phyloP scores from a whole-genome alignment of 2,888 invertebrate genomes.

The Melikaiella ostensackeni region DNA sequence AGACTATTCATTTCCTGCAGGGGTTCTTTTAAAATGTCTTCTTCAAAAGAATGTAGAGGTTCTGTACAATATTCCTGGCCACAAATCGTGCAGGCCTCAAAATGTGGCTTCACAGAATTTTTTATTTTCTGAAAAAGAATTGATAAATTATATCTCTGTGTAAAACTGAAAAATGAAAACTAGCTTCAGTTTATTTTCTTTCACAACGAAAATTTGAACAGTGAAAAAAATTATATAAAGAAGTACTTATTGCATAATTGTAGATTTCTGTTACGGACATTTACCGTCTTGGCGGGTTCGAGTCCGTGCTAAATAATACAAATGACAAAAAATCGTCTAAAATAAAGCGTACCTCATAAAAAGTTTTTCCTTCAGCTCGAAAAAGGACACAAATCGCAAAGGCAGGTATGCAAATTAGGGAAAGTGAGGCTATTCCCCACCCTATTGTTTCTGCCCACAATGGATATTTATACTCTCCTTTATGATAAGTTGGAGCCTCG shows the following conservation, averaged over 20 bases:
- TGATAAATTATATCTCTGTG: neutral
- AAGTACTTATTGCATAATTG: neutral
- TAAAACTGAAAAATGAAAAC: neutral
- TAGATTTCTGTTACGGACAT: neutral
- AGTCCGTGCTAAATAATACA: neutral
- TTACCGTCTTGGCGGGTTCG: neutral
- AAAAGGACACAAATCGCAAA: conserved; percentile 86
- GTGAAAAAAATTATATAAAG: neutral
- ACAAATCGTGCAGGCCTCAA: conserved; percentile 87
- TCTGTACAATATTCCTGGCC: conserved; percentile 85
- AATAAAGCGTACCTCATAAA: conserved; percentile 82
- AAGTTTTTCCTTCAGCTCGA: conserved; percentile 84
- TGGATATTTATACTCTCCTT: conserved; percentile 87
- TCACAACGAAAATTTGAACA: neutral
- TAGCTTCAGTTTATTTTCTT: too few relatives aligned
- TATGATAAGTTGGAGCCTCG: conserved; percentile 88
- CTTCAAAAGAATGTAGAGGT: conserved; percentile 78
- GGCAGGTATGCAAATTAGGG: conserved; percentile 91
- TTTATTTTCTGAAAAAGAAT: conserved; percentile 84
- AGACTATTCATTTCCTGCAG: conserved; percentile 76
- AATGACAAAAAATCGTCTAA: neutral
- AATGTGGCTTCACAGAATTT: conserved; percentile 86
- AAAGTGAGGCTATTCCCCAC: conserved; percentile 91
- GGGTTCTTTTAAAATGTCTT: conserved; percentile 79
- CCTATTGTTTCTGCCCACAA: conserved; percentile 91